A percentile compares a stretch with the other conserved stretches of the same genome.
These are phyloP conservation scores for Meriones psammophilus DNA, from an alignment of 2,797 vertebrate species.

Conservation along the genomic window DNA sequence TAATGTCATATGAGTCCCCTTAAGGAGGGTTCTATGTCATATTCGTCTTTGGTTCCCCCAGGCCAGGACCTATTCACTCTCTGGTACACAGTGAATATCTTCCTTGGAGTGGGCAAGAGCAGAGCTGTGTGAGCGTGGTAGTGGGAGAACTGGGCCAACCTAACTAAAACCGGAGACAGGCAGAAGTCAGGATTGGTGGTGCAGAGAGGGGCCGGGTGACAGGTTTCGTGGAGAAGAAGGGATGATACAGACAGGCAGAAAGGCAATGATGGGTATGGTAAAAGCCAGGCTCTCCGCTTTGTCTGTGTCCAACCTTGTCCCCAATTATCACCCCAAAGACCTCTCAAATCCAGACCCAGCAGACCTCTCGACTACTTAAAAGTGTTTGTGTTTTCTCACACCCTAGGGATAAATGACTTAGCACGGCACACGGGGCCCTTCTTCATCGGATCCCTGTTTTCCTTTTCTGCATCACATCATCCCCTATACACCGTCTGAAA, in stretches of 20 bases:
- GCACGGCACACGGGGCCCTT: not conserved
- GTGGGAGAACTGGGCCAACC: not conserved
- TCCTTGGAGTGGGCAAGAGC: conserved; percentile 19
- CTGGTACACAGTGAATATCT: too few species aligned
- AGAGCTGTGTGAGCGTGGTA: not conserved
- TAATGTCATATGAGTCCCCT: not conserved
- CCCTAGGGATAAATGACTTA: not conserved
- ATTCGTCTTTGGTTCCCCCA: not conserved
- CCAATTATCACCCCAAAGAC: not conserved
- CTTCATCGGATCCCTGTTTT: not conserved
- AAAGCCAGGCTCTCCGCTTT: not conserved
- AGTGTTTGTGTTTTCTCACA: not conserved
- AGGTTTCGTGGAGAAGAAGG: not conserved
- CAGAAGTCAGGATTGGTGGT: not conserved
- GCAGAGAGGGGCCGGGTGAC: not conserved
- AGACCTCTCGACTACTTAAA: not conserved
- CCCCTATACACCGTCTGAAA: not conserved
- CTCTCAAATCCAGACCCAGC: conserved; percentile 33
- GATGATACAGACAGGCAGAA: not conserved
- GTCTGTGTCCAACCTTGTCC: not conserved
- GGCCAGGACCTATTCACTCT: not conserved
- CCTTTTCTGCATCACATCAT: not conserved
- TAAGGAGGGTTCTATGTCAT: not conserved
- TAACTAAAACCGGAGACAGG: conserved; percentile 40
- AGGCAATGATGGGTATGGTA: not conserved